Evolutionary conservation across 2,797 vertebrate species (phyloP), one percentile per base, ranked within the genome.

Genomic region (Pseudochaenichthys georgianus): DNA sequence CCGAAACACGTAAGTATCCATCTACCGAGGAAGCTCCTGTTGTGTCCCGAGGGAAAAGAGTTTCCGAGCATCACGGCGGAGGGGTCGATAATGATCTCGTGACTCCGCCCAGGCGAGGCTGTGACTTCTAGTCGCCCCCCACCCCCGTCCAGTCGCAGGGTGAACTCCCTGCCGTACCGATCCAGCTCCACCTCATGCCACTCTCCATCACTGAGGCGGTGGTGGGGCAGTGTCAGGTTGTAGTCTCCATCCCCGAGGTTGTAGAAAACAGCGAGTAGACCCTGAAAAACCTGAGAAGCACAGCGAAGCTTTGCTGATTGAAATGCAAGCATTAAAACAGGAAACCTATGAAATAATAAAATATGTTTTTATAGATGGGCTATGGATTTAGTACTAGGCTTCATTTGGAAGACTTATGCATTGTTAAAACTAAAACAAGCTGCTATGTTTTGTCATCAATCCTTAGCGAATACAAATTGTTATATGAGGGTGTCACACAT

Each of bases 191-290:
- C 82, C 17, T 95, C 92, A 31, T 97, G 95, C 97, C 96, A 97
- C 63, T 97, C 96, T 19, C 96, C 96, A 2, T 97, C 95, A 75
- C 95, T 92, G 43, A 97, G 87, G 52, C 78, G 95, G 77, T 94
- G 92, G 75, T 90, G 91, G 4, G 95, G 91, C 78, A 97, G 94
- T 0, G 92, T 96, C 65, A 97, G 67, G 85, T 95, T 94, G 80
- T 92, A 94, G 60, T 95, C 93, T 23, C 96, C 96, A 34, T 97
- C 96, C n/a, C 96, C 96, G 2, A 97, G 94, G 89, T 97, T 97
- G 91, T 95, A 97, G 28, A 94, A 95, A 75, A 96, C 96, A 3
- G 88, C 87, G 74, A 97, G 93, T 63, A 96, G 87, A 55, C 96
- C 96, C 68, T 92, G 94, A 79, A 87, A 83, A 72, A 97, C 89